Percentiles rank a stretch among this genome's conserved stretches.
Conservation (phyloP, 1,140 invertebrate species). For the Panagrolaimus sp. region DNA sequence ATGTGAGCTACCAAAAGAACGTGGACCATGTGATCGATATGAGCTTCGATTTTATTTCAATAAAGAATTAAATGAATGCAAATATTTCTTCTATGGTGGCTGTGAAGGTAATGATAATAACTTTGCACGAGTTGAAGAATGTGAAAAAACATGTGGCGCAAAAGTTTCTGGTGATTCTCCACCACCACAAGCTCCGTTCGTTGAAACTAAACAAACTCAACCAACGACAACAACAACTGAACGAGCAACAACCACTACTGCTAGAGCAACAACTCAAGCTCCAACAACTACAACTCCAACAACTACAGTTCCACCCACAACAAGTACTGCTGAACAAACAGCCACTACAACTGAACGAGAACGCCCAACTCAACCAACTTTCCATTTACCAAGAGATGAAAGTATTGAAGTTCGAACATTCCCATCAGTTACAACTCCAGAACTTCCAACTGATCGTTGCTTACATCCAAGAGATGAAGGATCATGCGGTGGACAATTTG, state of each 20-base stretch:
- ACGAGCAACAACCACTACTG: not conserved
- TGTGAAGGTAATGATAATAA: constrained; percentile 78
- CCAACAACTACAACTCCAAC: constrained; percentile 5
- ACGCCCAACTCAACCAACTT: constrained; percentile 27
- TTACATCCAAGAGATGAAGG: constrained; percentile 49
- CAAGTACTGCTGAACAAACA: constrained; percentile 15
- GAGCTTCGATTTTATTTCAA: constrained; percentile 57
- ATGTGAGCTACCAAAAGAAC: constrained; percentile 51
- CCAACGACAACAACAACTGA: constrained; percentile 26
- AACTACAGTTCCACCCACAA: constrained; percentile 14
- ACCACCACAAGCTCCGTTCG: not conserved
- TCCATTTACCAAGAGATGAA: not conserved
- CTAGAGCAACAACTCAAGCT: constrained; percentile 24
- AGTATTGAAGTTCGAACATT: not conserved
- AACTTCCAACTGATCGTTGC: constrained; percentile 45
- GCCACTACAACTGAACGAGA: constrained; percentile 13
- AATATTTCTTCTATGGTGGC: constrained; percentile 68
- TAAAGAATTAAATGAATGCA: constrained; percentile 63
- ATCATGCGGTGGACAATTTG: constrained; percentile 48
- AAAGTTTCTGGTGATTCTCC: constrained; percentile 3
- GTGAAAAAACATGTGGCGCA: constrained; percentile 71
- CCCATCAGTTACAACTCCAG: constrained; percentile 27
- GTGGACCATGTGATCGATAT: constrained; percentile 56
- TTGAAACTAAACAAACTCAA: not conserved
- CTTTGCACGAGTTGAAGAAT: constrained; percentile 74